These are phyloP conservation scores for Euplexia lucipara DNA, from an alignment of 2,888 invertebrate species.

Conservation along the genomic window DNA sequence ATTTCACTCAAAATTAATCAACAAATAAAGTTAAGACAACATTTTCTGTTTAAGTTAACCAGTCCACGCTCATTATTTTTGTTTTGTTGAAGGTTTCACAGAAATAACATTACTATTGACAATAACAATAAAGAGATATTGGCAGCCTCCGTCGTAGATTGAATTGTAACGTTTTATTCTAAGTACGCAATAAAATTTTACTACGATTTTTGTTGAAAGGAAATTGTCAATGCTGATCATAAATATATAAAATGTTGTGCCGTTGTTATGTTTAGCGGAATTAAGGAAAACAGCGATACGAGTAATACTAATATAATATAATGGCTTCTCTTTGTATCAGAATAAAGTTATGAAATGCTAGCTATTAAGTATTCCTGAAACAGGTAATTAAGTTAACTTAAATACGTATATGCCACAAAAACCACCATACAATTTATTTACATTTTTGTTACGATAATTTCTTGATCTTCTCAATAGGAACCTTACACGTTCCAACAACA, in stretches of 20 bases:
- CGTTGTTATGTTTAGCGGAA: constrained; percentile 14
- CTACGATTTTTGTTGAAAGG: constrained; percentile 46
- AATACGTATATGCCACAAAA: too few relatives aligned
- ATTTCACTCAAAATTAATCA: background rate
- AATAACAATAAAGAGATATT: constrained; percentile 49
- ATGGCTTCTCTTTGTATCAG: constrained; percentile 1
- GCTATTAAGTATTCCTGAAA: too few relatives aligned
- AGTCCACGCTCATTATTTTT: constrained; percentile 17
- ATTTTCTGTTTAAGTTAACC: background rate
- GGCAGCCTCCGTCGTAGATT: constrained; percentile 34
- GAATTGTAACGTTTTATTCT: constrained; percentile 46
- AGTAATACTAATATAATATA: too few relatives aligned
- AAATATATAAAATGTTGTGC: constrained; percentile 40
- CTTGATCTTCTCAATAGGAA: background rate
- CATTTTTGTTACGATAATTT: background rate
- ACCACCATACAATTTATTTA: too few relatives aligned
- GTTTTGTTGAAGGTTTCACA: constrained; percentile 21
- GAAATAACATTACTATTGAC: constrained; percentile 22
- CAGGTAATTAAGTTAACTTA: too few relatives aligned
- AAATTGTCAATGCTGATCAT: constrained; percentile 38
- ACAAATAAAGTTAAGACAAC: constrained; percentile 10
- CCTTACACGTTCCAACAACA: background rate
- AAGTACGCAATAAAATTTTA: constrained; percentile 53
- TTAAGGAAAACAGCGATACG: constrained; percentile 27
- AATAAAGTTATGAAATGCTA: background rate